A percentile compares a stretch with the other conserved stretches of the same genome.
phyloP scores from a whole-genome alignment of 30 jellyfish, hydroid and myxozoan species.

The Hydra vulgaris region DNA sequence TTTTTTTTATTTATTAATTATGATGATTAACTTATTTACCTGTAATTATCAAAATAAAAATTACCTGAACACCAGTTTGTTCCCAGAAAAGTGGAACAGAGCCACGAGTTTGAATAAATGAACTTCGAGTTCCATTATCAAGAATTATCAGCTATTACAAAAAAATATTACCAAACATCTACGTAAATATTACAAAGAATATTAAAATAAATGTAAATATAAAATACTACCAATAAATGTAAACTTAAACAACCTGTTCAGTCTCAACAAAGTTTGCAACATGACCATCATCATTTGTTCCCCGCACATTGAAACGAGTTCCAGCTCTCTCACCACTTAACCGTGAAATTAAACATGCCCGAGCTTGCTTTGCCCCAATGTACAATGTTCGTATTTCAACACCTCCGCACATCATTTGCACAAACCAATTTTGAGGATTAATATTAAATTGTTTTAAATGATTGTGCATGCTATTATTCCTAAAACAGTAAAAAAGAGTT shows the following conservation, averaged over 20 bases:
- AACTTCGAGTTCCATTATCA: conserved; percentile 44
- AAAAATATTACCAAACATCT: not conserved
- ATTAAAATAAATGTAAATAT: too few species aligned
- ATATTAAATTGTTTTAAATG: conserved; percentile 53
- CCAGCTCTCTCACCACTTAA: conserved; percentile 91
- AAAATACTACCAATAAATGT: not conserved
- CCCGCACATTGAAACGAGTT: conserved; percentile 79
- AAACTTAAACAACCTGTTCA: conserved; percentile 68
- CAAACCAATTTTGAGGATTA: conserved; percentile 58
- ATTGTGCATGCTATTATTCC: conserved; percentile 71
- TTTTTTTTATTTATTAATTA: too few species aligned
- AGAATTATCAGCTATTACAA: conserved; percentile 50
- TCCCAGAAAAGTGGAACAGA: conserved; percentile 99
- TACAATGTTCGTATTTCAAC: conserved; percentile 70
- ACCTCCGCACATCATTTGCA: conserved; percentile 67
- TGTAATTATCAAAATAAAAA: not conserved
- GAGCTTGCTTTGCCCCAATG: conserved; percentile 81
- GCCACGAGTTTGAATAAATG: conserved; percentile 90
- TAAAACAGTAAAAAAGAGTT: not conserved
- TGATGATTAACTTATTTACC: too few species aligned
- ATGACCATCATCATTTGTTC: conserved; percentile 96
- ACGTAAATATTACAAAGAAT: too few species aligned
- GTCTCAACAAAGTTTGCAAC: conserved; percentile 98
- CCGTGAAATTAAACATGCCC: conserved; percentile 88
- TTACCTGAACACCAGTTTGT: conserved; percentile 95